A percentile compares a stretch with the other conserved stretches of the same genome.
These are phyloP conservation scores for Helicolenus hilgendorfi DNA, from an alignment of 2,797 vertebrate genomes.

Conservation along the genomic window DNA sequence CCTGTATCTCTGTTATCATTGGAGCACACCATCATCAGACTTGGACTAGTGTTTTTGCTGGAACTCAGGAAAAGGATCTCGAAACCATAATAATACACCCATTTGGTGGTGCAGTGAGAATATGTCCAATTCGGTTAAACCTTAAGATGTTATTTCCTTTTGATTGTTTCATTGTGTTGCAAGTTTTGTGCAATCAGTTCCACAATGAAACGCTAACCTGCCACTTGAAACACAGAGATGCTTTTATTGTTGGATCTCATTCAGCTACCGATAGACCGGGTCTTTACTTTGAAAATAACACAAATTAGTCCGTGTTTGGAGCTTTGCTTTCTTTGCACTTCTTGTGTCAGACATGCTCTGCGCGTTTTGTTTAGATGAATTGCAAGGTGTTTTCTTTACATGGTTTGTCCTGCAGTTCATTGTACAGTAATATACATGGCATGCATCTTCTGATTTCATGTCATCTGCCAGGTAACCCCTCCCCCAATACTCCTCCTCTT, in stretches of 20 bases:
- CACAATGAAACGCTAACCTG: neutral
- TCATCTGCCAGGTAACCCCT: constrained; percentile 87
- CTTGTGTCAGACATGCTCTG: neutral
- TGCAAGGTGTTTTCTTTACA: neutral
- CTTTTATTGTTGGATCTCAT: constrained; percentile 4
- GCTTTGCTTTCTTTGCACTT: neutral
- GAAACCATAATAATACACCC: neutral
- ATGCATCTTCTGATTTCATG: constrained; percentile 78
- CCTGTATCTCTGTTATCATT: neutral
- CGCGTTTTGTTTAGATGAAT: neutral
- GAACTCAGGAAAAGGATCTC: constrained; percentile 1
- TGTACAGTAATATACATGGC: constrained; percentile 75
- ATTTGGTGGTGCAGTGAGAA: neutral
- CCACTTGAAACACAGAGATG: constrained; percentile 56
- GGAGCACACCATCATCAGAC: neutral
- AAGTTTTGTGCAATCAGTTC: neutral
- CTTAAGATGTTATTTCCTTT: neutral
- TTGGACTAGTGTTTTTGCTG: neutral
- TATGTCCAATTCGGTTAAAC: neutral
- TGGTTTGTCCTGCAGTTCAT: constrained; percentile 57
- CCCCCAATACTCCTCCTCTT: constrained; percentile 86
- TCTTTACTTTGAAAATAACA: neutral
- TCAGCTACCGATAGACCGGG: neutral
- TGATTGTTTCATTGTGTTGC: neutral
- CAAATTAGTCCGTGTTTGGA: neutral